Conservation (phyloP, 1,140 invertebrate species). For the Aporrectodea caliginosa region DNA sequence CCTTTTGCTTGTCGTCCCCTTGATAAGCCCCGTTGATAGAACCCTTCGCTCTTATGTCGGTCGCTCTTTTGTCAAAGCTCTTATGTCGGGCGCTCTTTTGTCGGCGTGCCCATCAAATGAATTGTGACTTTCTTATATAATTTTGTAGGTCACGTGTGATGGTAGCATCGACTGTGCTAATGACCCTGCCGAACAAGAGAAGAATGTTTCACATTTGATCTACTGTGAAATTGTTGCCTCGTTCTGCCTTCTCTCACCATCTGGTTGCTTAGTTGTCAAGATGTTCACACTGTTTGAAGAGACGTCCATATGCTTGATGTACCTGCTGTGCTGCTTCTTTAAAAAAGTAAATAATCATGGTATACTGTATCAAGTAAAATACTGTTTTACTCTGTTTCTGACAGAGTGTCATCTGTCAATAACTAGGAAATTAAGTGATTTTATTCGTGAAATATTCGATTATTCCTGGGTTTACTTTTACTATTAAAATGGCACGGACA, state of each 20-base stretch:
- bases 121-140: no score
- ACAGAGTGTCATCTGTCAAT: no score
- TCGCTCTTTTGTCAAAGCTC: no score
- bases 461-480: background rate
- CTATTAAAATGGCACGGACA: no score
- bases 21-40: no score
- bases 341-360: conserved; percentile 59
- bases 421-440: no score
- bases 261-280: conserved; percentile 82
- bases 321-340: conserved; percentile 73
- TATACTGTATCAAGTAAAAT: no score
- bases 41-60: no score
- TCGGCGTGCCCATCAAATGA: no score
- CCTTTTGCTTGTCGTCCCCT: no score
- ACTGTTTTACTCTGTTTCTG: no score
- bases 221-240: conserved; percentile 77
- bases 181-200: conserved; percentile 80
- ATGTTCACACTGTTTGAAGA: conserved; percentile 87
- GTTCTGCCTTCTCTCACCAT: conserved; percentile 65
- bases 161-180: conserved; percentile 83
- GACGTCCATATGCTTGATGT: conserved; percentile 72
- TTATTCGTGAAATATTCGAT: background rate
- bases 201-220: conserved; percentile 69
- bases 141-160: conserved; percentile 86
- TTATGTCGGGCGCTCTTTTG: no score